These are phyloP conservation scores for Pseudonaja textilis DNA, from an alignment of 2,113 vertebrate species.

Conservation along the genomic window DNA sequence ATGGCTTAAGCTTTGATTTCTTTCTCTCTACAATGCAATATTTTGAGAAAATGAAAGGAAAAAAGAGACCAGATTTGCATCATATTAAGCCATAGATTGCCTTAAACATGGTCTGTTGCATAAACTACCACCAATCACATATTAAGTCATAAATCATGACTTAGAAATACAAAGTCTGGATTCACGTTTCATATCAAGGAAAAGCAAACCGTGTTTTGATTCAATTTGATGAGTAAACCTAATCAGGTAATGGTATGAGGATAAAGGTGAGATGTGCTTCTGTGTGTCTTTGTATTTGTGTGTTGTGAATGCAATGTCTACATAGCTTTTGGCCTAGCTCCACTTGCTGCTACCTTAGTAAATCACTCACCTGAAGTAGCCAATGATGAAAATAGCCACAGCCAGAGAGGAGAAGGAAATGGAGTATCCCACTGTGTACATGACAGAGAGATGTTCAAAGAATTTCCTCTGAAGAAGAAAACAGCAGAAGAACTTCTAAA, in stretches of 20 bases:
- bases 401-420: constrained; percentile 83
- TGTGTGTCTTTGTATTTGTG: background rate
- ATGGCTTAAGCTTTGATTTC: background rate
- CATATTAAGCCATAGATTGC: background rate
- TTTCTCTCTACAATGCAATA: background rate
- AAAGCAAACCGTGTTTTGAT: background rate
- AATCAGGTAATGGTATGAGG: background rate
- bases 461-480: constrained; percentile 74
- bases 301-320: background rate
- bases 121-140: background rate
- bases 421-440: constrained; percentile 87
- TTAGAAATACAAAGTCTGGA: background rate
- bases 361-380: constrained; percentile 82
- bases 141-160: background rate
- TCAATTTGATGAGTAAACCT: background rate
- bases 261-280: background rate
- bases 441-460: constrained; percentile 83
- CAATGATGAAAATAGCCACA: constrained; percentile 83
- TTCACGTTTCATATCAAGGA: background rate
- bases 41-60: background rate
- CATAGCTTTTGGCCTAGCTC: background rate
- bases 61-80: background rate
- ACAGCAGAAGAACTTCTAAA: constrained; percentile 14
- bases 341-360: background rate
- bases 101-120: background rate